These are phyloP conservation scores for Leucopsar rothschildi DNA, from an alignment of 2,113 vertebrate genomes.

Conservation along the genomic window DNA sequence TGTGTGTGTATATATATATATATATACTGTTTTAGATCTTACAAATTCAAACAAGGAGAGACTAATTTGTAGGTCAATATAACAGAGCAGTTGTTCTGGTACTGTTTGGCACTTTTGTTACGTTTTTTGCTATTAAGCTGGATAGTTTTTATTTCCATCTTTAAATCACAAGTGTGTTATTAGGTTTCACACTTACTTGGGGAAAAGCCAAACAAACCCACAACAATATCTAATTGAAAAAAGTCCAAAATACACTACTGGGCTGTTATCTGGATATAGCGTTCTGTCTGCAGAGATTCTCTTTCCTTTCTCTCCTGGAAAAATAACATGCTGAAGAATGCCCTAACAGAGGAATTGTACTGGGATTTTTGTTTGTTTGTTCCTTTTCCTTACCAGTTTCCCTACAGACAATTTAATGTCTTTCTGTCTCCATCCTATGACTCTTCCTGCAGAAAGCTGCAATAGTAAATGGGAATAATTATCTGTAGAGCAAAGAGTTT, in stretches of 20 bases:
- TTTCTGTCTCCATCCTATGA: background rate
- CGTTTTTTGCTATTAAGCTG: background rate
- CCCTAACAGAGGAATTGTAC: background rate
- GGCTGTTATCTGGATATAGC: background rate
- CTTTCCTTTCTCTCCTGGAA: background rate
- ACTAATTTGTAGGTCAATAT: background rate
- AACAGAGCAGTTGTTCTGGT: background rate
- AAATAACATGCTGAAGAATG: background rate
- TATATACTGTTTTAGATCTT: background rate
- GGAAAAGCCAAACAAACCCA: background rate
- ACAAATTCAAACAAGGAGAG: background rate
- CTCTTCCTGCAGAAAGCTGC: background rate
- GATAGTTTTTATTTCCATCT: background rate
- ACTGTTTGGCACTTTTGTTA: background rate
- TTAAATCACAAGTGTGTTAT: background rate
- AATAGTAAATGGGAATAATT: background rate
- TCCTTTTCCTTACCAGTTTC: background rate
- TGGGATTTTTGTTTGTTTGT: accelerated
- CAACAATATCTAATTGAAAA: background rate
- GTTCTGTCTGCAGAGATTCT: background rate
- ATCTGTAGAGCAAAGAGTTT: background rate
- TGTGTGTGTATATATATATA: background rate
- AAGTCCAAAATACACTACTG: background rate
- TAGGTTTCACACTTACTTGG: background rate
- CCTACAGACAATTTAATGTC: background rate